phyloP scores from a whole-genome alignment of 2,113 vertebrate genomes.

The Aldabrachelys gigantea region DNA sequence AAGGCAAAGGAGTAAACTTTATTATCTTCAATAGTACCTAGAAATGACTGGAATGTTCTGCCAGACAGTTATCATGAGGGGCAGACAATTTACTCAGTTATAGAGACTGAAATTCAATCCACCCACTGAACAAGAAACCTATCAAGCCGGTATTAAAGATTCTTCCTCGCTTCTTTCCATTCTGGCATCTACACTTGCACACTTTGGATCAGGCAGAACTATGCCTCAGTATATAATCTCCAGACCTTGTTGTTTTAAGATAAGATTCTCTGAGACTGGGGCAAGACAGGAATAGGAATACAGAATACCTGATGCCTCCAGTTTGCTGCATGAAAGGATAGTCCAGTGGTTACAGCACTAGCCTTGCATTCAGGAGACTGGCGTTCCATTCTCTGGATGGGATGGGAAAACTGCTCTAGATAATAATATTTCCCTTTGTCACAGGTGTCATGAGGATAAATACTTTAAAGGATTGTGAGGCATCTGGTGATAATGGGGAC shows the following conservation, averaged over 20 bases:
- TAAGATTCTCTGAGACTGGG: not conserved
- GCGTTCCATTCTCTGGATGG: not conserved
- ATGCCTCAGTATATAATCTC: not conserved
- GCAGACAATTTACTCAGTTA: not conserved
- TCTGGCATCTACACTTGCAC: not conserved
- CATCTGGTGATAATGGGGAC: not conserved
- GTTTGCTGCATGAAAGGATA: not conserved
- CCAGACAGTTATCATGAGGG: not conserved
- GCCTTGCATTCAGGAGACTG: fast-evolving
- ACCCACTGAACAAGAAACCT: not conserved
- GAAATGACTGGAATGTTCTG: not conserved
- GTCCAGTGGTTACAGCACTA: fast-evolving
- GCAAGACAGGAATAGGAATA: not conserved
- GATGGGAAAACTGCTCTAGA: not conserved
- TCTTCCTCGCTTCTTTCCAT: not conserved
- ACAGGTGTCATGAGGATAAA: not conserved
- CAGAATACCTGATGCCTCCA: not conserved
- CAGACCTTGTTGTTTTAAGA: not conserved
- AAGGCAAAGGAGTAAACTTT: not conserved
- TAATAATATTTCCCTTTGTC: not conserved
- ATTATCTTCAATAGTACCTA: not conserved
- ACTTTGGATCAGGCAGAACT: not conserved
- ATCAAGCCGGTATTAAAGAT: not conserved
- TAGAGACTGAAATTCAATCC: not conserved
- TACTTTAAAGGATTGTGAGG: not conserved